Conservation (phyloP, 2,888 invertebrate species). For the Apotomis betuletana region DNA sequence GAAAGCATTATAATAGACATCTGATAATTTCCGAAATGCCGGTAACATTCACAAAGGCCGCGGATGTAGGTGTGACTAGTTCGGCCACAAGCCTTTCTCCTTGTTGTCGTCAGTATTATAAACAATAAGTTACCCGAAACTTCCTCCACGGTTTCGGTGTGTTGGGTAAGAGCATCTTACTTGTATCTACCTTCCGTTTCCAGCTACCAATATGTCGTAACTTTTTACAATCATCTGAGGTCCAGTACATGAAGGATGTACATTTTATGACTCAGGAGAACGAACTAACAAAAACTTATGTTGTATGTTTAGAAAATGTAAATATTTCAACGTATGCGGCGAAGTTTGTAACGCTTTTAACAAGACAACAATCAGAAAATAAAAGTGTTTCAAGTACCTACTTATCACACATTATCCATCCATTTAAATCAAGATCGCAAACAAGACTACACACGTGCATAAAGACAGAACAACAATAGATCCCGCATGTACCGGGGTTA, state of each 20-base stretch:
- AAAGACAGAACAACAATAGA: conserved; percentile 53
- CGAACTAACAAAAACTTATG: too few relatives aligned
- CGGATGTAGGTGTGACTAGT: neutral
- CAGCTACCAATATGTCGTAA: too few relatives aligned
- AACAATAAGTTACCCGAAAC: neutral
- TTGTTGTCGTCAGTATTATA: neutral
- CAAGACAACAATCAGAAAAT: too few relatives aligned
- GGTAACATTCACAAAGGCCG: neutral
- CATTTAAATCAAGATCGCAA: conserved; percentile 17
- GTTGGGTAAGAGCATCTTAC: too few relatives aligned
- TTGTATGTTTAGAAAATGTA: too few relatives aligned
- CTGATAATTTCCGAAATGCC: conserved; percentile 2
- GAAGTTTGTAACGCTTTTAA: too few relatives aligned
- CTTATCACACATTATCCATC: neutral
- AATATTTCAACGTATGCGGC: too few relatives aligned
- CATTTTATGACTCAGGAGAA: too few relatives aligned
- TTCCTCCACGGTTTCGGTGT: neutral
- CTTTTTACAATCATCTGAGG: too few relatives aligned
- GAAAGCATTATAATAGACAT: conserved; percentile 9
- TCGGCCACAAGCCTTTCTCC: neutral
- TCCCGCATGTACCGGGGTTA: conserved; percentile 60
- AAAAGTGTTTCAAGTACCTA: too few relatives aligned
- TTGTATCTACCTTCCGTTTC: too few relatives aligned
- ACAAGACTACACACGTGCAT: conserved; percentile 48
- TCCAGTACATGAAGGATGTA: too few relatives aligned